phyloP scores from a whole-genome alignment of 2,113 vertebrate species.

The Esox niger region DNA sequence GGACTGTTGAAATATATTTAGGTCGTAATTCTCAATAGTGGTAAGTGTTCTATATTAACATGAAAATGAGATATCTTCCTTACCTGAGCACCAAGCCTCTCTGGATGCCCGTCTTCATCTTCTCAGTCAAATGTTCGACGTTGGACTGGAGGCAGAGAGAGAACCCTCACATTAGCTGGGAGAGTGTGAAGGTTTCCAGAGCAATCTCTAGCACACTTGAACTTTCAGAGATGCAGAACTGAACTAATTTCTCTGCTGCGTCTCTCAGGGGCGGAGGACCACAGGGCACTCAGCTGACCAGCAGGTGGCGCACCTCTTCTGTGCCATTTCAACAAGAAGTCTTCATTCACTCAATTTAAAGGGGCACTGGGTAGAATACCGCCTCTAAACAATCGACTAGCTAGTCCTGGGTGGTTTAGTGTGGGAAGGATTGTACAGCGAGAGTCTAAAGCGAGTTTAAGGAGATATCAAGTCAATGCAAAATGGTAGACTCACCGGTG shows the following conservation, averaged over 20 bases:
- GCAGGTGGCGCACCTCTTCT: neutral
- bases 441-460: too few species aligned
- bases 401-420: too few species aligned
- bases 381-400: too few species aligned
- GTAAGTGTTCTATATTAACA: too few species aligned
- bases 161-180: neutral
- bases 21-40: too few species aligned
- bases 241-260: neutral
- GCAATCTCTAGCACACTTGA: neutral
- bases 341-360: neutral
- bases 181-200: constrained; percentile 23
- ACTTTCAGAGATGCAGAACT: neutral
- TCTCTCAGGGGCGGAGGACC: neutral
- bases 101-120: constrained; percentile 98
- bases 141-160: constrained; percentile 69
- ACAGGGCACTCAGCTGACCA: too few species aligned
- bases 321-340: neutral
- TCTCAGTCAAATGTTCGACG: constrained; percentile 91
- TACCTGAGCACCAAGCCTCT: constrained; percentile 94
- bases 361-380: too few species aligned
- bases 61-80: neutral
- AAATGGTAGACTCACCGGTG: too few species aligned
- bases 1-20: too few species aligned
- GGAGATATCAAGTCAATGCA: too few species aligned
- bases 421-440: too few species aligned